These are phyloP conservation scores for Lytechinus variegatus DNA, from an alignment of 35 echinoderm and acorn worm species.

Conservation along the genomic window DNA sequence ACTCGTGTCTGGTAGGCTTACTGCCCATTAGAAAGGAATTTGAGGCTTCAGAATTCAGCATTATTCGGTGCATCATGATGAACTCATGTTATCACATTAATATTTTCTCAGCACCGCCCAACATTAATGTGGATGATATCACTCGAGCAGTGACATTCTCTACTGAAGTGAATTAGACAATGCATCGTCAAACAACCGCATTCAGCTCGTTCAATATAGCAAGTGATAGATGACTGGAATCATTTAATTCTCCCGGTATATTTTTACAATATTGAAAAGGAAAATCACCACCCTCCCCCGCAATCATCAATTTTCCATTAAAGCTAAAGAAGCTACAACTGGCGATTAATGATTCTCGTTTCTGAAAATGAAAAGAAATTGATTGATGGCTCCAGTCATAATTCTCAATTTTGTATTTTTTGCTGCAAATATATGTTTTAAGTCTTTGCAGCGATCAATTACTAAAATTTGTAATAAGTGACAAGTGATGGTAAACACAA, in stretches of 20 bases:
- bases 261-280: neutral
- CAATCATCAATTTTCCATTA: neutral
- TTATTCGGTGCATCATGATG: no score
- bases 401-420: neutral
- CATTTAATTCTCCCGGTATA: neutral
- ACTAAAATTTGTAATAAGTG: no score
- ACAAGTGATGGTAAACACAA: no score
- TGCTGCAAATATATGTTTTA: no score
- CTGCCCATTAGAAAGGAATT: no score
- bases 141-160: neutral
- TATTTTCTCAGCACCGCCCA: no score
- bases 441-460: no score
- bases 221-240: neutral
- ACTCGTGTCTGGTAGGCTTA: no score
- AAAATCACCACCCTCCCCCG: neutral
- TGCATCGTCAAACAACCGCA: neutral
- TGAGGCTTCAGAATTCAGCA: no score
- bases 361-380: neutral
- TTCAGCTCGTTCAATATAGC: neutral
- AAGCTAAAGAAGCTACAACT: no score
- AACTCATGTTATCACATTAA: no score
- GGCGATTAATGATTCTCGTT: neutral
- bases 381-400: neutral
- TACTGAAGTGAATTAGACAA: neutral
- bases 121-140: neutral